phyloP scores from a whole-genome alignment of 2,888 invertebrate species.

The Acleris cristana region DNA sequence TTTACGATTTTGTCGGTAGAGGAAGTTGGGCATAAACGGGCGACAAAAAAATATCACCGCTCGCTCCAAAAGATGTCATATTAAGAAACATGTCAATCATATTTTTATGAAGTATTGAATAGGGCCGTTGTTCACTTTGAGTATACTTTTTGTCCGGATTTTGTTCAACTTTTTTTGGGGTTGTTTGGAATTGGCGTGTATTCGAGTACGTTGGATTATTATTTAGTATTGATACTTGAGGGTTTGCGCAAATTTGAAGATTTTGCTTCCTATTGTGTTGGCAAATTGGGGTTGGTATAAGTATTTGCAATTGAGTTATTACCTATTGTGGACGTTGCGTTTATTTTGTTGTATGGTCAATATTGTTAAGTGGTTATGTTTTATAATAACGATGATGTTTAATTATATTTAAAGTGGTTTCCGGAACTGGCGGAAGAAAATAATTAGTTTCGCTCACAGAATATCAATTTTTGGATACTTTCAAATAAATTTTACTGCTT shows the following conservation, averaged over 20 bases:
- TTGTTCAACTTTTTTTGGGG: slow-evolving; percentile 60
- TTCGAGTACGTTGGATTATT: slow-evolving; percentile 58
- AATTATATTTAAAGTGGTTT: not conserved
- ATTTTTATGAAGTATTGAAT: slow-evolving; percentile 81
- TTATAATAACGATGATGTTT: not conserved
- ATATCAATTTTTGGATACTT: too few relatives aligned
- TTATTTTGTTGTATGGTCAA: not conserved
- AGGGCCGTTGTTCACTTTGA: slow-evolving; percentile 75
- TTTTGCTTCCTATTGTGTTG: slow-evolving; percentile 65
- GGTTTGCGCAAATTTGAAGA: slow-evolving; percentile 62
- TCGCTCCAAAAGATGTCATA: slow-evolving; percentile 78
- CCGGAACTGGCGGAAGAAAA: too few relatives aligned
- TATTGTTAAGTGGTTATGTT: not conserved
- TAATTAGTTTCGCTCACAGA: too few relatives aligned
- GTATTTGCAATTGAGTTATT: slow-evolving; percentile 5
- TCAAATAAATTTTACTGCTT: too few relatives aligned
- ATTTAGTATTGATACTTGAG: slow-evolving; percentile 54
- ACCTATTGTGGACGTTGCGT: not conserved
- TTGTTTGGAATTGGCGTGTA: slow-evolving; percentile 56
- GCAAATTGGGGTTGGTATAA: slow-evolving; percentile 49
- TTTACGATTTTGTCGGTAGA: slow-evolving; percentile 37
- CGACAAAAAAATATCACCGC: slow-evolving; percentile 84
- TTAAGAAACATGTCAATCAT: slow-evolving; percentile 84
- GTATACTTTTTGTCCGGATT: slow-evolving; percentile 70
- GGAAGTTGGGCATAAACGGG: slow-evolving; percentile 57